Evolutionary conservation across 2,888 invertebrate species (phyloP), one percentile per base, ranked within the genome.

Genomic region (Lamproptera curius): DNA sequence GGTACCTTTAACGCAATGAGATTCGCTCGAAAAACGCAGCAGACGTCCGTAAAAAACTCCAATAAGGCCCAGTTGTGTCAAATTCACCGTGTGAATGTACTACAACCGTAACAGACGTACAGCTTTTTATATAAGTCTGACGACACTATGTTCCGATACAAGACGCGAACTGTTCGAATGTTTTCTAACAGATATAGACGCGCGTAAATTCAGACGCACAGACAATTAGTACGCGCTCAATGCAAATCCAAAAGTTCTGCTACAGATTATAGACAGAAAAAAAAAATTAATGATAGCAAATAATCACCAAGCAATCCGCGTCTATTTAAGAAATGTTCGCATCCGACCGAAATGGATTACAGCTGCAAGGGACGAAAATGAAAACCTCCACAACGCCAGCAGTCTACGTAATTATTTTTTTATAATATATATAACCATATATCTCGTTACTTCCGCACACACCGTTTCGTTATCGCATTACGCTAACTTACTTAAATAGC

Each of bases 401-500:
- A 67, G 69, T 68, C 76, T 75, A 77, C 70, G 43, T 54, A 57
- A 61, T 59, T n/a, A n/a, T n/a, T n/a, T n/a, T n/a, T 55, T 51
- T 54, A 58, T 59, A 59, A 56, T 63, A 60, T 42, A 35, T 46
- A 37, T n/a, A n/a, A n/a, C n/a, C n/a, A n/a, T 63, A 65, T 61
- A 57, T 62, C 65, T 62, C 67, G 35, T 68, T 66, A 66, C 63
- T 65, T 66, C 67, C 70, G 70, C 67, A 62, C 67, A 68, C 5
- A 6, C 65, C 57, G 44, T 36, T 57, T 55, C 56, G 52, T 51
- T 59, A 63, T 66, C 70, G 71, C 70, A 58, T 70, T 76, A 77
- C 66, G 61, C 76, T 78, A 74, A 68, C 74, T 79, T 79, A 80
- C 72, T 75, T 80, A 78, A 64, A 73, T 79, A 80, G 73, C 80